Evolutionary conservation across 2,113 vertebrate genomes (phyloP).

Genomic region (Rhynchomys soricoides): DNA sequence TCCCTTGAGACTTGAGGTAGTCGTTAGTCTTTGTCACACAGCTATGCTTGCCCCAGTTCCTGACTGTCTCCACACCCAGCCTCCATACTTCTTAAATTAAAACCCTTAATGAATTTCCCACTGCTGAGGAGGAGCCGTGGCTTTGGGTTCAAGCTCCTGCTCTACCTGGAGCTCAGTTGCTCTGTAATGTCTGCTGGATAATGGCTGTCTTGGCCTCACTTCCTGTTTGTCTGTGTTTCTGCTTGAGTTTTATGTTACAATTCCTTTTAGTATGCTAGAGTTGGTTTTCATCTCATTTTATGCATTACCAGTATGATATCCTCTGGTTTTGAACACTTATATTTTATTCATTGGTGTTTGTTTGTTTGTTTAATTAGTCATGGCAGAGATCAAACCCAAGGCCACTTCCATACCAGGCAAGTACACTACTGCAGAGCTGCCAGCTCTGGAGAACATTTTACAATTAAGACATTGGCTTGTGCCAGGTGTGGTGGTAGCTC

Average conservation of each 20-base stretch:
- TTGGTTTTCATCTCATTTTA: background rate
- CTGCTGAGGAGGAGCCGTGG: background rate
- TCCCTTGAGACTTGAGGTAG: background rate
- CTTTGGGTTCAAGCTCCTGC: background rate
- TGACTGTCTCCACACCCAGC: background rate
- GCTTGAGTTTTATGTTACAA: background rate
- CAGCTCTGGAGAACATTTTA: background rate
- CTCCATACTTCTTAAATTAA: background rate
- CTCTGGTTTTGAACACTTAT: background rate
- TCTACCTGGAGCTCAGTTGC: background rate
- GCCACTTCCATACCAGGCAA: too few relatives aligned
- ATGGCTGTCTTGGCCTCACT: background rate
- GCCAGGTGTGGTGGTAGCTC: accelerated
- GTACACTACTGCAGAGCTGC: accelerated
- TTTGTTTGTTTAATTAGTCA: background rate
- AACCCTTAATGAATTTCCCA: background rate
- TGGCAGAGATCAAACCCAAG: background rate
- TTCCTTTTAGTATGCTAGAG: background rate
- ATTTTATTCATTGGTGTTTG: background rate
- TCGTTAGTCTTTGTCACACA: background rate
- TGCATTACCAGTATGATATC: background rate
- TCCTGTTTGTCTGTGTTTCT: background rate
- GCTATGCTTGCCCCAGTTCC: background rate
- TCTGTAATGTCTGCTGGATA: background rate
- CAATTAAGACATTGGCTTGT: background rate